Percentiles rank a stretch among this genome's conserved stretches.
These are phyloP conservation scores for Turritopsis rubra DNA, from an alignment of 30 jellyfish, hydroid and myxozoan genomes.

Conservation along the genomic window DNA sequence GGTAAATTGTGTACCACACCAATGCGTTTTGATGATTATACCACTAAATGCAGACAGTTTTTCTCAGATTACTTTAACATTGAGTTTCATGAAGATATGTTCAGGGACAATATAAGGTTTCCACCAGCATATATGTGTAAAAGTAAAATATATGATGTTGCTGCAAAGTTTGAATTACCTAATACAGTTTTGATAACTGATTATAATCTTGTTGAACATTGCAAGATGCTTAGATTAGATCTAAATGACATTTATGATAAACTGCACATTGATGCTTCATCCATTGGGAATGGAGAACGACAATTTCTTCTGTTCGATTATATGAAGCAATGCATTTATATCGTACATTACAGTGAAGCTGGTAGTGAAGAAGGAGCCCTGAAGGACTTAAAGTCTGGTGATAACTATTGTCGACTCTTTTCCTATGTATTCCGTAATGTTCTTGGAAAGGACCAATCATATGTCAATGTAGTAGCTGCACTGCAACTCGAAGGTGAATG, in stretches of 20 bases:
- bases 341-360: background rate
- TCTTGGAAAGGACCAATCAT: background rate
- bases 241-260: background rate
- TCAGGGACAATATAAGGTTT: background rate
- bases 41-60: background rate
- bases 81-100: background rate
- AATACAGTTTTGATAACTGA: background rate
- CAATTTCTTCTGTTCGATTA: background rate
- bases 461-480: background rate
- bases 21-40: background rate
- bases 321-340: background rate
- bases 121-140: background rate
- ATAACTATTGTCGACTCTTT: background rate
- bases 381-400: background rate
- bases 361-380: background rate
- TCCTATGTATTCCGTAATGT: background rate
- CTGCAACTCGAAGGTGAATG: background rate
- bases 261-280: background rate
- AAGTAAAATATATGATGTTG: background rate
- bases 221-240: background rate
- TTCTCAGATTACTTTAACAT: background rate
- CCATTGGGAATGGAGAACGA: background rate
- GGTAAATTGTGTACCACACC: background rate
- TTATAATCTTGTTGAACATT: background rate
- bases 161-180: background rate